These are phyloP conservation scores for Polyommatus iphigenia DNA, from an alignment of 2,888 invertebrate genomes.

Conservation along the genomic window DNA sequence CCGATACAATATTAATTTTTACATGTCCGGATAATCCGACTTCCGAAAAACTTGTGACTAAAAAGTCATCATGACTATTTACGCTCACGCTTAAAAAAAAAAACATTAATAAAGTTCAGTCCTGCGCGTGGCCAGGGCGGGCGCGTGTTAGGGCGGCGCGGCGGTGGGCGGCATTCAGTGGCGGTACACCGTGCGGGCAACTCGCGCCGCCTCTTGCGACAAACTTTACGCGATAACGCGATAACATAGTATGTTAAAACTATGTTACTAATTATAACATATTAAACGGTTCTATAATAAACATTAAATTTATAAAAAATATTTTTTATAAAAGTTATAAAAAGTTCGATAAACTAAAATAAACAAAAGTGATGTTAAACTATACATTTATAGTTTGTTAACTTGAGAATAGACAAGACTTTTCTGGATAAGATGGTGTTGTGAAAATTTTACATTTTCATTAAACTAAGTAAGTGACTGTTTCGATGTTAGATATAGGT, in stretches of 20 bases:
- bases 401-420: background rate
- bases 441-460: background rate
- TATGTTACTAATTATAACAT: background rate
- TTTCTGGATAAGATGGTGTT: background rate
- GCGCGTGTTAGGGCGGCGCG: background rate
- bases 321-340: background rate
- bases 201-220: background rate
- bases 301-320: background rate
- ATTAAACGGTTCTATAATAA: background rate
- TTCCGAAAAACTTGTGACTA: too few relatives aligned
- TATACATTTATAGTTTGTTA: background rate
- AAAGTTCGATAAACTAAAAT: background rate
- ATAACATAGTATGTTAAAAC: background rate
- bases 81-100: background rate
- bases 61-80: too few relatives aligned
- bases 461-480: background rate
- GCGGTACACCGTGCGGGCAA: conserved; percentile 11
- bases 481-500: background rate
- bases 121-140: background rate
- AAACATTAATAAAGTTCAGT: background rate
- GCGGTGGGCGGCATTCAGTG: conserved; percentile 6
- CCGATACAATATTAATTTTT: background rate
- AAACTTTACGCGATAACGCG: background rate
- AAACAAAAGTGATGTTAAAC: background rate
- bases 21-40: too few relatives aligned